phyloP scores from a whole-genome alignment of 2,888 invertebrate species.

The Stegana nigrithorax region DNA sequence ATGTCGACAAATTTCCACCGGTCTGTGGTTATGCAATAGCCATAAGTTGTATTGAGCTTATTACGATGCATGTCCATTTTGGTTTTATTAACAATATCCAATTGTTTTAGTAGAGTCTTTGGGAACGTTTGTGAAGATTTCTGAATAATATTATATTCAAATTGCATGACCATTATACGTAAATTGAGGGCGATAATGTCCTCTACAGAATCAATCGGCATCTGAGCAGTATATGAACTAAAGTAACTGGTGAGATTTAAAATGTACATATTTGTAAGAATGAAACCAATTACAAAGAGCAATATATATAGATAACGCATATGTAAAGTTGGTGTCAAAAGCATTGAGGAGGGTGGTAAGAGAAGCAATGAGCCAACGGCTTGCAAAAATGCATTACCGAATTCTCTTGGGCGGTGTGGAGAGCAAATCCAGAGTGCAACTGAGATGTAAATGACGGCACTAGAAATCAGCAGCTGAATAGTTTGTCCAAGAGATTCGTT shows the following conservation, averaged over 20 bases:
- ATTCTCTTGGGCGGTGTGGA: slow-evolving; percentile 42
- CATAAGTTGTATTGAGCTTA: slow-evolving; percentile 46
- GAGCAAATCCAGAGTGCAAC: slow-evolving; percentile 51
- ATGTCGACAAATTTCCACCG: slow-evolving; percentile 55
- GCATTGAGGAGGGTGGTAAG: slow-evolving; percentile 39
- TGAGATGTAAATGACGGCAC: slow-evolving; percentile 41
- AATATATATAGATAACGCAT: slow-evolving; percentile 46
- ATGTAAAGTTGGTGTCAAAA: slow-evolving; percentile 36
- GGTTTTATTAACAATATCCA: slow-evolving; percentile 32
- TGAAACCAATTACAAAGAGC: slow-evolving; percentile 50
- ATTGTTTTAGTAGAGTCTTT: slow-evolving; percentile 35
- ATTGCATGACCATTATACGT: slow-evolving; percentile 39
- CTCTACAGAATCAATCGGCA: slow-evolving; percentile 46
- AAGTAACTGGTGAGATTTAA: slow-evolving; percentile 58
- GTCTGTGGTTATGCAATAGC: slow-evolving; percentile 51
- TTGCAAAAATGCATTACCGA: slow-evolving; percentile 49
- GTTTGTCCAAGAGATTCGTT: slow-evolving; percentile 38
- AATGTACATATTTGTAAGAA: slow-evolving; percentile 53
- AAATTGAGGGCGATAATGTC: slow-evolving; percentile 52
- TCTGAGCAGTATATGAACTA: slow-evolving; percentile 37
- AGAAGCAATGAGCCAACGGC: slow-evolving; percentile 46
- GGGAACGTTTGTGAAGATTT: slow-evolving; percentile 31
- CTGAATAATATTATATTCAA: slow-evolving; percentile 41
- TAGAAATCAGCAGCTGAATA: slow-evolving; percentile 46
- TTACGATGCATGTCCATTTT: slow-evolving; percentile 44